Evolutionary conservation across 1,140 invertebrate species (phyloP), one percentile per base, ranked within the genome.

Genomic region (Tetranychus cinnabarinus): DNA sequence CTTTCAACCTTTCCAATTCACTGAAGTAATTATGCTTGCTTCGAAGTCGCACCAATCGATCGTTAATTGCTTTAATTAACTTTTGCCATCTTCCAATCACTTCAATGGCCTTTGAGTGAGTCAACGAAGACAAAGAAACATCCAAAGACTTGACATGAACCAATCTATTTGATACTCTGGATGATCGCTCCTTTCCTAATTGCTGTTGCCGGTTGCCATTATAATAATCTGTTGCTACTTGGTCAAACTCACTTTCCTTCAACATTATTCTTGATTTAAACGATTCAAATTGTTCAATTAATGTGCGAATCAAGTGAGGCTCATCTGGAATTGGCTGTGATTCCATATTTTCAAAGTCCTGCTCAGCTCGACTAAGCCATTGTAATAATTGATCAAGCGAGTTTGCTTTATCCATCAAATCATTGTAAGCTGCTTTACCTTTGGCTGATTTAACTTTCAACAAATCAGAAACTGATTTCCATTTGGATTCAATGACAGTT

Each of bases 11-110:
- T 73, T 91, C 86, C 61, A 91, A 75, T 68, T 66, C 58, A 57
- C 59, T 13, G 8, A 56, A 61, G 48, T 61, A 59, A 69, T 86
- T 83, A 2, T 90, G 77, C 69, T 90, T 85, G 69, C 96, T 89
- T 68, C 93, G 86, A 12, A 97, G 78, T 63, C 88, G 79, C 56
- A 88, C 78, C 74, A 95, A 88, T 68, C 92, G 76, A 71, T 97
- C 91, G 87, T 92, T 92, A 56, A 90, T 85, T 67, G 93, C 77
- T 72, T 96, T 81, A 90, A 92, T 97, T 35, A 97, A 88, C 66
- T 85, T 82, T 62, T 89, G 81, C 93, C 93, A 98, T 71, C 88
- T 88, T 72, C 93, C 91, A 81, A 88, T 91, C 54, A 98, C 77
- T 42, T 85, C 80, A 65, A 89, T 86, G 31, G 90, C 88, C 63